Conservation (phyloP, 2,113 vertebrate genomes). For the Aegithalos caudatus region DNA sequence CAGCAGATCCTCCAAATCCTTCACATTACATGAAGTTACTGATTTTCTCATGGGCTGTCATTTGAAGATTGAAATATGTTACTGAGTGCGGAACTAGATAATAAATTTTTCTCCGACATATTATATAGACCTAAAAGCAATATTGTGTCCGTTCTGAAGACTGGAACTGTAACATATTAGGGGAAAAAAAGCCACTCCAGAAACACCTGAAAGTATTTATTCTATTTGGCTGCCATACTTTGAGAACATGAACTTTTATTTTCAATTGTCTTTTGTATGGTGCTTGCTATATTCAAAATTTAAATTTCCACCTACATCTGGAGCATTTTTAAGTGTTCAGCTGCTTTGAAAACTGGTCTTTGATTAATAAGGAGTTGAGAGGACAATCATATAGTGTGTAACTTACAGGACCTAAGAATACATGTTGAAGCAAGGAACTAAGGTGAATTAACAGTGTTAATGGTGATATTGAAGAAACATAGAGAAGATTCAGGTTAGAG, state of each 20-base stretch:
- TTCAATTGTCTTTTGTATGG: fast-evolving
- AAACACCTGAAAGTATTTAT: background rate
- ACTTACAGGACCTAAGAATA: background rate
- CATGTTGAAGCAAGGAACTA: background rate
- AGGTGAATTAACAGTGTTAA: background rate
- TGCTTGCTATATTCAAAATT: background rate
- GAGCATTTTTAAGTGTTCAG: background rate
- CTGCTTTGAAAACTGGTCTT: background rate
- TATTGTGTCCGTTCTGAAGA: background rate
- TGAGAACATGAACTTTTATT: background rate
- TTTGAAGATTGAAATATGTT: background rate
- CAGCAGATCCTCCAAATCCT: conserved; percentile 1
- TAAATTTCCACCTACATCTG: background rate
- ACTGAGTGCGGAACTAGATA: background rate
- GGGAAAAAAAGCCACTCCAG: fast-evolving
- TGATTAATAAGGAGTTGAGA: background rate
- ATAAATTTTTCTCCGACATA: background rate
- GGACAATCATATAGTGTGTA: background rate
- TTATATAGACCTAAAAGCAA: background rate
- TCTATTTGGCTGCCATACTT: background rate
- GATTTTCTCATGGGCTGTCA: background rate
- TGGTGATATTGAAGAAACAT: background rate
- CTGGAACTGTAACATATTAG: background rate
- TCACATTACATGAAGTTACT: background rate
- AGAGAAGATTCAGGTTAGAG: background rate